Evolutionary conservation across 2,113 vertebrate species (phyloP).

Genomic region (Telmatochromis brichardi): DNA sequence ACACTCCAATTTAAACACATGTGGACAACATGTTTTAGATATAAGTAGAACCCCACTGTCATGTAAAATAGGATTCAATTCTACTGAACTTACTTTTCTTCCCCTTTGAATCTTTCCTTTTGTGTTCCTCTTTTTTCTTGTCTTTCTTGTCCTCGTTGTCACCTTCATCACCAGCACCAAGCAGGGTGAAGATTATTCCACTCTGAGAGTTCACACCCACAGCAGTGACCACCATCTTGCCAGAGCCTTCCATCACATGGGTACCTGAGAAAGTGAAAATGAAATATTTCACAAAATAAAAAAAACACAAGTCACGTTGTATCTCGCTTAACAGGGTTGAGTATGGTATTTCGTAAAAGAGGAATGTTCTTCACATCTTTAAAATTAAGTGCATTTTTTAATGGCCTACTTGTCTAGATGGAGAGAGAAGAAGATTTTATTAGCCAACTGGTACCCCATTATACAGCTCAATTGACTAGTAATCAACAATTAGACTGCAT

Average conservation of each 20-base stretch:
- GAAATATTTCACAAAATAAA: background rate
- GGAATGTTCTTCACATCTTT: background rate
- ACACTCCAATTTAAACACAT: background rate
- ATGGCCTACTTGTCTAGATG: background rate
- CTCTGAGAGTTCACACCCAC: slow-evolving; percentile 96
- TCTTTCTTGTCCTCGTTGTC: slow-evolving; percentile 72
- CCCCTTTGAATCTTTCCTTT: slow-evolving; percentile 47
- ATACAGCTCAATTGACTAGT: background rate
- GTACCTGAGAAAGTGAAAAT: slow-evolving; percentile 75
- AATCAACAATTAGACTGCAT: background rate
- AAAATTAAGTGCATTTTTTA: background rate
- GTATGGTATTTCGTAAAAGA: background rate
- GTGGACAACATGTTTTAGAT: background rate
- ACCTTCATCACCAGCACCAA: slow-evolving; percentile 82
- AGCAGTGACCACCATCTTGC: slow-evolving; percentile 91
- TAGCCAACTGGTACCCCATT: background rate
- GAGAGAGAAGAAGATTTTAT: background rate
- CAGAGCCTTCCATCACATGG: slow-evolving; percentile 98
- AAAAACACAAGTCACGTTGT: background rate
- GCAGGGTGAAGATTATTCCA: slow-evolving; percentile 94
- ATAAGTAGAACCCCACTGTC: background rate
- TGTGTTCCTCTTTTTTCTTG: slow-evolving; percentile 50
- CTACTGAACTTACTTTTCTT: slow-evolving; percentile 55
- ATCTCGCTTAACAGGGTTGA: background rate
- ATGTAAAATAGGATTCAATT: background rate